These are phyloP conservation scores for Athene cunicularia DNA, from an alignment of 2,113 vertebrate species.

Conservation along the genomic window DNA sequence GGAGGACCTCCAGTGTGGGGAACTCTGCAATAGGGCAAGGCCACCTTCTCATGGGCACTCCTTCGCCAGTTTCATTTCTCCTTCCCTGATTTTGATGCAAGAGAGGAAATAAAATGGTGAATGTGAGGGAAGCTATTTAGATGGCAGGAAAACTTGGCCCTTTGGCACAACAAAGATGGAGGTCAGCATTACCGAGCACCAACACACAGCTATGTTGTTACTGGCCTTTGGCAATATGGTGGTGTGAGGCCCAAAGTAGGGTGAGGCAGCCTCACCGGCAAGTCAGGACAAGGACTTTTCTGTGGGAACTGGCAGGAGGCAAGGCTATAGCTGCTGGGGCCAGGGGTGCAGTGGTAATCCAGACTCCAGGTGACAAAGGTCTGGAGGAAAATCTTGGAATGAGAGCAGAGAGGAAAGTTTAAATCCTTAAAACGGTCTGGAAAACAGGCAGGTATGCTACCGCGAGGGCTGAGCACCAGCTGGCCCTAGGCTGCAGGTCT, in stretches of 20 bases:
- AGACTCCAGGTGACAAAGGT: background rate
- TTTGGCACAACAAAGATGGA: background rate
- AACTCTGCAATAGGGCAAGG: background rate
- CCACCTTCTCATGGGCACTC: background rate
- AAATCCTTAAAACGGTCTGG: background rate
- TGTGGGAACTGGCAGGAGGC: background rate
- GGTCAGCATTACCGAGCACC: background rate
- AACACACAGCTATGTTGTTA: background rate
- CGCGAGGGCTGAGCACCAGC: background rate
- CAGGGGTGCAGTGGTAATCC: background rate
- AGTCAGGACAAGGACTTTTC: background rate
- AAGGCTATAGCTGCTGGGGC: background rate
- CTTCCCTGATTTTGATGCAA: background rate
- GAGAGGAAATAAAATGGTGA: background rate
- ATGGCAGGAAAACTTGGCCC: background rate
- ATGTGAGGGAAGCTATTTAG: background rate
- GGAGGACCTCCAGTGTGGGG: background rate
- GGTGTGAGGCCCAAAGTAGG: rapidly evolving
- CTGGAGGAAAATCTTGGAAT: background rate
- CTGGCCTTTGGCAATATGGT: background rate
- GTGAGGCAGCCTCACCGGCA: background rate
- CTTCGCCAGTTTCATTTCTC: background rate
- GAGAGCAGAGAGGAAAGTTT: background rate
- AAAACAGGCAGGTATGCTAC: background rate
- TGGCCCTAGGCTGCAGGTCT: rapidly evolving